Evolutionary conservation across 2,797 vertebrate genomes (phyloP).

Genomic region (Diglossa cyanea): DNA sequence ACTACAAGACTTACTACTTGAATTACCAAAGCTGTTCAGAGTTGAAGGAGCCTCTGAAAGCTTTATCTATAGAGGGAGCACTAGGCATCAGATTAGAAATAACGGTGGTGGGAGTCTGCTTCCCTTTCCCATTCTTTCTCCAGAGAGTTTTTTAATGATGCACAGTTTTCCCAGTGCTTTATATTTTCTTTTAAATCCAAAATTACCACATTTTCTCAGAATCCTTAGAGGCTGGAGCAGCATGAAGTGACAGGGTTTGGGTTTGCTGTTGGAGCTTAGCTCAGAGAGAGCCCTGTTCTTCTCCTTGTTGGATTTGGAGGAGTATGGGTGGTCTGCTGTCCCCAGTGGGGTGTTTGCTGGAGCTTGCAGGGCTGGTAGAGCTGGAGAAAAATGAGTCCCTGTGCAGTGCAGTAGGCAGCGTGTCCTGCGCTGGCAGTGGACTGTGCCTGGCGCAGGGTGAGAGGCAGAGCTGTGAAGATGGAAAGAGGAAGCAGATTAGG

Average conservation of each 20-base stretch:
- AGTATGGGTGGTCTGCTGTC: not conserved
- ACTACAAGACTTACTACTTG: not conserved
- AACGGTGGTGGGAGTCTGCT: accelerated
- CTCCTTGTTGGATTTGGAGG: not conserved
- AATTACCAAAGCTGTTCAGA: not conserved
- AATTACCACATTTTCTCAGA: not conserved
- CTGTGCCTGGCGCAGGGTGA: accelerated
- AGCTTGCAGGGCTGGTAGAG: not conserved
- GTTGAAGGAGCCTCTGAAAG: not conserved
- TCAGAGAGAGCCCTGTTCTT: not conserved
- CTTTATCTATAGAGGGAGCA: not conserved
- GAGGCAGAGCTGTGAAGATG: not conserved
- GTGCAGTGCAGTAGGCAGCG: not conserved
- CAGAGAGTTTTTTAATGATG: not conserved
- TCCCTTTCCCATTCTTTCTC: not conserved
- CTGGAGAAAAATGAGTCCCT: not conserved
- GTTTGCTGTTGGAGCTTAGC: not conserved
- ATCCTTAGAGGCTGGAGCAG: not conserved
- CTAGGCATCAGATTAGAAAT: not conserved
- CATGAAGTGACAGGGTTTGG: not conserved
- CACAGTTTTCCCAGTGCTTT: not conserved
- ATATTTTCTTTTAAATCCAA: not conserved
- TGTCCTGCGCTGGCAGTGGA: not conserved
- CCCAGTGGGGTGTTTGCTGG: accelerated
- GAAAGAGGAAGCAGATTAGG: not conserved